Evolutionary conservation across 2,797 vertebrate genomes (phyloP), one percentile per base, ranked within the genome.

Genomic region (Cynopterus sphinx): DNA sequence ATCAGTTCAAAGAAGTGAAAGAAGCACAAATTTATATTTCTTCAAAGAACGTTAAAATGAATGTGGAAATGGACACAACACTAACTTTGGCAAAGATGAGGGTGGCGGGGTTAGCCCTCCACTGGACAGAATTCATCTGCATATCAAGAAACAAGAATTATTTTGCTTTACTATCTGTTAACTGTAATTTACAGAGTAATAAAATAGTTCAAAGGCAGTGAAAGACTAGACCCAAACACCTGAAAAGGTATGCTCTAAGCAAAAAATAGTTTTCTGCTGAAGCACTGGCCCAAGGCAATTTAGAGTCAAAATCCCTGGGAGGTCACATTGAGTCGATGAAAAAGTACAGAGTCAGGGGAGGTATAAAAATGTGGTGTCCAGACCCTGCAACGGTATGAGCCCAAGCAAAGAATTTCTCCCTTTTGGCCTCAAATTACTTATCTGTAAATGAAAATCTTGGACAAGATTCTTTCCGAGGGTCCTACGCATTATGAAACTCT

Each of bases 81-180:
- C 21, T 89, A 79, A 63, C 67, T 92, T 96, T 63, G 70, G 9
- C 36, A 75, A 61, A 6, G 4, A 39, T 57, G 9, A 24, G 16
- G 21, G 0, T 19, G 22, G n/a, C 33, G 13, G 51, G n/a, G 11
- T 46, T 83, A 12, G 61, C 41, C 46, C 36, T 74, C 59, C 41
- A 61, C 6, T 26, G 43, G n/a, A 68, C 43, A 85, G 21, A 95
- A 91, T 59, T 79, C 61, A 90, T 49, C 46, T 87, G 12, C 43
- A 53, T 68, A 68, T 83, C 79, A 71, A 87, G 33, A 94, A 71
- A 59, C 5, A 94, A 81, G 49, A 92, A 96, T 78, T 74, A 77
- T 74, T 94, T 95, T 91, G 41, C 83, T 73, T 95, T 91, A 36
- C 59, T 91, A 19, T 36, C 59, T 89, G n/a, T 84, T 91, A 67